Base-by-base conservation (phyloP, 1,140 invertebrate genomes). In the Drosophila nigrodunni region DNA sequence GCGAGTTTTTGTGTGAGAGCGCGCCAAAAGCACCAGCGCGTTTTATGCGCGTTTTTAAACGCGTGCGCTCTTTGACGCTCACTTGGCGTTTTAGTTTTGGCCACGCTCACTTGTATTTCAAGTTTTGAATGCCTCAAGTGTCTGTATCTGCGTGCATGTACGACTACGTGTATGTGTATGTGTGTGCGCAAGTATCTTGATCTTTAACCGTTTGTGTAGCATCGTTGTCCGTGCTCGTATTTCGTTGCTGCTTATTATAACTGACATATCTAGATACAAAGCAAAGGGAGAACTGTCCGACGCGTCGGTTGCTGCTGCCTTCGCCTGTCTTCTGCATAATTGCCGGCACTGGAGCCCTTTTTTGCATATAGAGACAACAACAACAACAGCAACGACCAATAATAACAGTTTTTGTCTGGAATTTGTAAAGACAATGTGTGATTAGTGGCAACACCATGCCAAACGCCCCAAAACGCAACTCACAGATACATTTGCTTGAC, bases 181-280 rank as follows among this genome's bases (percentile, higher is more conserved):
- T 57, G 59, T 64, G 41, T 47, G 60, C 39, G 66, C 64, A 65
- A 67, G 81, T 85, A 80, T 85, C 81, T 80, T 80, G 81, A 85
- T 85, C 81, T 85, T 83, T 82, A 73, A 64, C 46, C 62, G 70
- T 66, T 67, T 65, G 9, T 64, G 35, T 66, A 70, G 44, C 65
- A 54, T 62, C 68, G 43, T 66, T 64, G 66, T 64, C 49, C 64
- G 81, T 73, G 77, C 77, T 80, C 81, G 81, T 85, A 85, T 85
- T 85, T 85, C 81, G 61, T 61, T 71, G 74, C 74, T 85, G 81
- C 81, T 85, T 85, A 85, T 85, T 85, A 85, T 80, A 85, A 85
- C 81, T 85, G 81, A 85, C 81, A 77, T 85, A 85, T 85, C 81
- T 78, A 85, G 81, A 85, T 85, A 83, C 44, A 41, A 60, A 7